These are phyloP conservation scores for Apostichopus parvimensis DNA, from an alignment of 35 echinoderm and acorn worm species.

Conservation along the genomic window DNA sequence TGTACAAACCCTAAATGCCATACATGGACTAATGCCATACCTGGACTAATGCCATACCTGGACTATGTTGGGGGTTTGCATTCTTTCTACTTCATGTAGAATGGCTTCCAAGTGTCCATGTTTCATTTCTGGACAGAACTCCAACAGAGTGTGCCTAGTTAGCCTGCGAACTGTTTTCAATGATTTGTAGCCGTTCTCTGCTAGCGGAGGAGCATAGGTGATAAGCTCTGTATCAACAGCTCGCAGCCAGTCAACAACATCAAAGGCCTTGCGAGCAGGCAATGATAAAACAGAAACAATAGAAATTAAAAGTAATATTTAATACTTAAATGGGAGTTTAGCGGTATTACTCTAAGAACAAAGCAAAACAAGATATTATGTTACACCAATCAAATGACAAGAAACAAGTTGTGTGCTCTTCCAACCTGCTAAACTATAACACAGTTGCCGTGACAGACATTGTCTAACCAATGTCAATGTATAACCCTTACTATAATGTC, in stretches of 20 bases:
- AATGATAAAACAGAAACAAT: background rate
- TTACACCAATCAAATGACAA: too few species aligned
- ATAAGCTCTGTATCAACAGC: conserved; percentile 78
- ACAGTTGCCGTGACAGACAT: too few species aligned
- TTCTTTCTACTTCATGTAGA: conserved; percentile 77
- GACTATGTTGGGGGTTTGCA: conserved; percentile 61
- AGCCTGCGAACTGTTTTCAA: conserved; percentile 69
- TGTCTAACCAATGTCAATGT: too few species aligned
- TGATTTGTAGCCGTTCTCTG: conserved; percentile 84
- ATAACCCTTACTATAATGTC: too few species aligned
- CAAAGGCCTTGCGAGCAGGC: conserved; percentile 34
- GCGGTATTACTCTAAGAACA: too few species aligned
- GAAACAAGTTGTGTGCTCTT: too few species aligned
- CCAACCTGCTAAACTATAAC: too few species aligned
- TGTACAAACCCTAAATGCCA: too few species aligned
- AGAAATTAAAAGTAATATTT: too few species aligned
- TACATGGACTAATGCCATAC: too few species aligned
- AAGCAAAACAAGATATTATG: too few species aligned
- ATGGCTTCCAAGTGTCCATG: conserved; percentile 78
- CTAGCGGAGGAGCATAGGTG: conserved; percentile 67
- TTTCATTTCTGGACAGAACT: conserved; percentile 82
- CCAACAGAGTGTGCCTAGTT: conserved; percentile 62
- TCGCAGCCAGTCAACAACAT: conserved; percentile 80
- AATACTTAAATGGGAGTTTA: too few species aligned
- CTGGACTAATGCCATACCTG: conserved; percentile 48